phyloP scores from a whole-genome alignment of 2,888 invertebrate genomes.

The Idaea straminata region DNA sequence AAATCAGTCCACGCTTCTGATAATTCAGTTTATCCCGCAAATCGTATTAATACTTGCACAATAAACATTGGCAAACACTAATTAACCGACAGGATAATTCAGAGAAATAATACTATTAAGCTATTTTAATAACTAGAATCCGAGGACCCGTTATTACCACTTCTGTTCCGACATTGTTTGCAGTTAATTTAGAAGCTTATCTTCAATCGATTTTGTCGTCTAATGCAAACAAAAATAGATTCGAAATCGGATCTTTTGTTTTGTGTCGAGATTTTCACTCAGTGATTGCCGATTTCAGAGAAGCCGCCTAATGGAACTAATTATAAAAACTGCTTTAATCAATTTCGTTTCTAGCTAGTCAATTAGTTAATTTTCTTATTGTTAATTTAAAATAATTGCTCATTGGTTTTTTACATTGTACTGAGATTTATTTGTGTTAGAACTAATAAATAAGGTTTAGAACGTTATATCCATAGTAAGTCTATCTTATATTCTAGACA shows the following conservation, averaged over 20 bases:
- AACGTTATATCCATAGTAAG: too few relatives aligned
- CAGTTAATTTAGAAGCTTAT: neutral
- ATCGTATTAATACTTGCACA: constrained; percentile 4
- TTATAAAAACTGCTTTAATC: neutral
- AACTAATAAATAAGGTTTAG: too few relatives aligned
- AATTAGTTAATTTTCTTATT: neutral
- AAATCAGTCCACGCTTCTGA: neutral
- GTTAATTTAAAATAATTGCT: neutral
- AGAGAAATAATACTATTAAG: constrained; percentile 25
- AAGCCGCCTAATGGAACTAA: neutral
- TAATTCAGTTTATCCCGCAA: neutral
- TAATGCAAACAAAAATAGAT: neutral
- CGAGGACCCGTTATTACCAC: constrained; percentile 18
- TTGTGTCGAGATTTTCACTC: neutral
- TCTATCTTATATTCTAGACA: too few relatives aligned
- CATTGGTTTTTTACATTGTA: neutral
- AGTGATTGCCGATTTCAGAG: neutral
- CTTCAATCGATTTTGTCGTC: neutral
- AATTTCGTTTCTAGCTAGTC: too few relatives aligned
- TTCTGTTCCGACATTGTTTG: constrained; percentile 18
- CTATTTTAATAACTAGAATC: constrained; percentile 14
- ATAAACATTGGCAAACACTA: constrained; percentile 24
- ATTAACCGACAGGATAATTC: constrained; percentile 23
- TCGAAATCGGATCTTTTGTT: neutral
- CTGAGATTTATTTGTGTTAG: neutral